Evolutionary conservation across 2,888 invertebrate genomes (phyloP).

Genomic region (Epistrophe eligans): DNA sequence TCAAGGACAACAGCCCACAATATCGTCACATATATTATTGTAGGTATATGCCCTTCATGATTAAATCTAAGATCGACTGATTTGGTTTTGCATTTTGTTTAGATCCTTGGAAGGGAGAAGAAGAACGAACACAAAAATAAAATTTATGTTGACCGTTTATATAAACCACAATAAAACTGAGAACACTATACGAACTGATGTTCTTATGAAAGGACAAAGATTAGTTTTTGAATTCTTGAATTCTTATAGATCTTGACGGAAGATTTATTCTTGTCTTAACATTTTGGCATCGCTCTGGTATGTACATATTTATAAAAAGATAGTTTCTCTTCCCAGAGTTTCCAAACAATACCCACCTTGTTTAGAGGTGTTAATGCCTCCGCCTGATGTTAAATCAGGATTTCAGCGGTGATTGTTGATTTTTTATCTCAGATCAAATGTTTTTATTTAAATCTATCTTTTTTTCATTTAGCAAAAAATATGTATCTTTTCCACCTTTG

Average conservation of each 20-base stretch:
- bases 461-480: constrained; percentile 37
- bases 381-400: constrained; percentile 69
- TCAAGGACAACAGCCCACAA: constrained; percentile 32
- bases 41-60: constrained; percentile 20
- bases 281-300: constrained; percentile 57
- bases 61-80: constrained; percentile 53
- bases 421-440: constrained; percentile 64
- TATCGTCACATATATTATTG: background rate
- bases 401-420: constrained; percentile 46
- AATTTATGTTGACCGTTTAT: constrained; percentile 48
- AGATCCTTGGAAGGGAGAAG: constrained; percentile 33
- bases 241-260: constrained; percentile 54
- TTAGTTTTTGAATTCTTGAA: constrained; percentile 35
- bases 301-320: background rate
- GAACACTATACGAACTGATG: background rate
- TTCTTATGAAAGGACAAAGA: constrained; percentile 39
- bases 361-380: constrained; percentile 73
- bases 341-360: constrained; percentile 33
- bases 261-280: constrained; percentile 63
- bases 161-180: constrained; percentile 63
- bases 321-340: background rate
- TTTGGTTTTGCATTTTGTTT: constrained; percentile 44
- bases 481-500: constrained; percentile 43
- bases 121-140: background rate
- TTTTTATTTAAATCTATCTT: constrained; percentile 64